These are phyloP conservation scores for Ceratina calcarata DNA, from an alignment of 1,140 invertebrate genomes.

Conservation along the genomic window DNA sequence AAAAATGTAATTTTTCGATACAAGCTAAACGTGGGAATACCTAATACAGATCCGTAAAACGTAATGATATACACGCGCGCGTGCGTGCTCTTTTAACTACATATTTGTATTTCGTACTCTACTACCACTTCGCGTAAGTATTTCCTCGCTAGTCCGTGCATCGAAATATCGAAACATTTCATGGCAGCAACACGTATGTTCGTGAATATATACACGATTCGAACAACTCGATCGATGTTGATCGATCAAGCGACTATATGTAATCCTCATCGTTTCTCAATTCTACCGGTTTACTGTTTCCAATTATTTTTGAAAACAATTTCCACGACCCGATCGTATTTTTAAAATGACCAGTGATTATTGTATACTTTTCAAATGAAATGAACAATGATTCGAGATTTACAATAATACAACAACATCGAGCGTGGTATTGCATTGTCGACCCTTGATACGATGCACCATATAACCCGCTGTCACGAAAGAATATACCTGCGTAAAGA, in stretches of 20 bases:
- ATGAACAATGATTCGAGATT: constrained; percentile 4
- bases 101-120: constrained; percentile 10
- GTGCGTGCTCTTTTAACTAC: background rate
- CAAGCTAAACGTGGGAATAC: constrained; percentile 7
- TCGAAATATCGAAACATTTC: constrained; percentile 2
- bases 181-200: background rate
- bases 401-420: constrained; percentile 5
- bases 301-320: background rate
- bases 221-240: constrained; percentile 1
- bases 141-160: constrained; percentile 2
- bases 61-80: background rate
- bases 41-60: background rate
- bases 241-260: background rate
- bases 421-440: constrained; percentile 1
- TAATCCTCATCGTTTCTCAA: background rate
- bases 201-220: background rate
- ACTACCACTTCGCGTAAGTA: constrained; percentile 11
- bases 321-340: background rate
- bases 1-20: constrained; percentile 7
- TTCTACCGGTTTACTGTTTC: background rate
- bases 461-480: too few species aligned
- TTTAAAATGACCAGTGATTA: background rate
- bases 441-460: background rate
- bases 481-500: too few species aligned
- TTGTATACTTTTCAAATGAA: background rate